Percentiles rank a stretch among this genome's conserved stretches.
Evolutionary conservation across 2,113 vertebrate species (phyloP).

Genomic region (Tragulus kanchil): DNA sequence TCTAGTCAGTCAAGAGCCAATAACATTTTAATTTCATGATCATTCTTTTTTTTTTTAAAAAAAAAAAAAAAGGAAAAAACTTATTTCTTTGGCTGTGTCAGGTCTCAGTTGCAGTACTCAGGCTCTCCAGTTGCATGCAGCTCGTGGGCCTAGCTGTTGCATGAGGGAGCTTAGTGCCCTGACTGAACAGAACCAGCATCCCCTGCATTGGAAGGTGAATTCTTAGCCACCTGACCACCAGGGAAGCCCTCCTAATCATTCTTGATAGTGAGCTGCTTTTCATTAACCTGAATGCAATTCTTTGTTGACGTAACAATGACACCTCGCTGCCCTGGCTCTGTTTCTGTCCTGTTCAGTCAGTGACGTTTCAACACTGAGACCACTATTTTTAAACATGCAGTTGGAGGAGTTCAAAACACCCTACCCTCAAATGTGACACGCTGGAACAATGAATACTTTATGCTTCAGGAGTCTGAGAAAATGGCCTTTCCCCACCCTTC

Average conservation of each 20-base stretch:
- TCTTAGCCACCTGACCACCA: not conserved
- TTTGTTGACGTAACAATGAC: not conserved
- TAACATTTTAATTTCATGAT: constrained; percentile 45
- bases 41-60: not conserved
- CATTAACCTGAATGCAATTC: constrained; percentile 23
- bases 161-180: not conserved
- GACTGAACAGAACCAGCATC: fast-evolving
- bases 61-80: not conserved
- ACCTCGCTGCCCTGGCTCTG: not conserved
- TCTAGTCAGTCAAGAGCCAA: not conserved
- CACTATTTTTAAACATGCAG: not conserved
- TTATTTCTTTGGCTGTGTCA: not conserved
- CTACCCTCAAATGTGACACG: not conserved
- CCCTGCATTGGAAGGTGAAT: not conserved
- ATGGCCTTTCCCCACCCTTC: not conserved
- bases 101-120: not conserved
- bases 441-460: not conserved
- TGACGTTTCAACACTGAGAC: not conserved
- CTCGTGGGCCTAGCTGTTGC: not conserved
- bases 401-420: not conserved
- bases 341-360: not conserved
- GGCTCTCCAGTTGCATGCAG: not conserved
- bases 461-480: not conserved
- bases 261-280: constrained; percentile 6
- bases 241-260: not conserved